Base-by-base conservation (phyloP, 2,113 vertebrate genomes). In the Triplophysa tibetana region DNA sequence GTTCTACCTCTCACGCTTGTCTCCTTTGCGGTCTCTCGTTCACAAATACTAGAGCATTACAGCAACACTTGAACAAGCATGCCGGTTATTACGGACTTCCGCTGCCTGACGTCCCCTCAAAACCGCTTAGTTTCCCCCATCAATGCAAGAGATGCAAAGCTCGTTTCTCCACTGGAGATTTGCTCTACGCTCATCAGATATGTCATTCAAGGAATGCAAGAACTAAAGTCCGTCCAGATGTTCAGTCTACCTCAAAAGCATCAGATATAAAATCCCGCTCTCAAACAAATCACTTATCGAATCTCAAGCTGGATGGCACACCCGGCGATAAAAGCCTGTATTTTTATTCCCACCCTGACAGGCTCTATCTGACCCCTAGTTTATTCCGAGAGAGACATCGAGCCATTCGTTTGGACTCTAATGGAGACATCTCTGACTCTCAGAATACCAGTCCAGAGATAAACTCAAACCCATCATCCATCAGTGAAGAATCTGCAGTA, bases 161-260 rank as follows among this genome's bases (percentile, higher is more conserved):
- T 56, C 62, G 56, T 50, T 89, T 87, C 62, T 86, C 83, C 5
- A 87, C 79, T 14, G 66, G 74, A 21, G 88, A 86, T n/a, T 75
- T 88, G 38, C 88, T 87, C 7, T 79, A 70, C 52, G 75, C 80
- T n/a, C 87, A 87, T 83, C 85, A 88, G 80, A 81, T 87, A 19
- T 77, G 84, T 17, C 87, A 89, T 75, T 70, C 79, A 14, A 13
- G 56, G 14, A 74, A 54, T 2, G 80, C 72, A 17, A 69, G 63
- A 14, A 41, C 26, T 21, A 41, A 33, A 12, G 33, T 48, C 17
- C 13, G n/a, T 29, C 56, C 75, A 43, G 13, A 17, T 26, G 5
- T 12, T n/a, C 11, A 50, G 61, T 38, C 50, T 61, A 75, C 63
- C 81, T 52, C 75, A 68, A 33, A 61, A 74, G 8, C 21, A 41